A percentile compares a stretch with the other conserved stretches of the same genome.
Evolutionary conservation across 2,888 invertebrate species (phyloP).

Genomic region (Therioaphis trifolii): DNA sequence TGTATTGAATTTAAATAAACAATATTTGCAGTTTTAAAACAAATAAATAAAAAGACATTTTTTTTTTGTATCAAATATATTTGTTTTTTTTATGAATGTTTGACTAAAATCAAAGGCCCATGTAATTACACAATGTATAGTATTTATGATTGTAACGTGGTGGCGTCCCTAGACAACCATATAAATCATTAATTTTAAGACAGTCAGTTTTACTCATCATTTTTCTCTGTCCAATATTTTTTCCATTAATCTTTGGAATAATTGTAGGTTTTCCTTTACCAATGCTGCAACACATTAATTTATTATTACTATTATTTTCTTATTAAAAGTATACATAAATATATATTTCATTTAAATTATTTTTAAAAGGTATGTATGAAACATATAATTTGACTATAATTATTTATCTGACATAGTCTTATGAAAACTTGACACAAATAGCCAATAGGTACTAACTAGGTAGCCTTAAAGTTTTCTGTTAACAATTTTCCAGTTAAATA

Average conservation of each 20-base stretch:
- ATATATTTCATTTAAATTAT: background rate
- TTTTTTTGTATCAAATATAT: slow-evolving; percentile 3
- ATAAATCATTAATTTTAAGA: slow-evolving; percentile 76
- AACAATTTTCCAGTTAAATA: no score
- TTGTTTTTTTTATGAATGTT: slow-evolving; percentile 34
- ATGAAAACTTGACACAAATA: no score
- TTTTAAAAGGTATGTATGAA: no score
- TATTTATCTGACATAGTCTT: no score
- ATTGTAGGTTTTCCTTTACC: slow-evolving; percentile 75
- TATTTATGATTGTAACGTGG: slow-evolving; percentile 71
- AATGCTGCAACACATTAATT: slow-evolving; percentile 70
- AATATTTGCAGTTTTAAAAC: slow-evolving; percentile 10
- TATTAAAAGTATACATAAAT: no score
- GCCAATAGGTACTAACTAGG: no score
- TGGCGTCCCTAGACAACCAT: slow-evolving; percentile 73
- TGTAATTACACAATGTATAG: slow-evolving; percentile 72
- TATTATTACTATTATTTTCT: no score
- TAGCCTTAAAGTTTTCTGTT: no score
- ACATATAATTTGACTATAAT: background rate
- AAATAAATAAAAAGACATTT: slow-evolving; percentile 5
- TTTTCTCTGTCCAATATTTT: slow-evolving; percentile 74
- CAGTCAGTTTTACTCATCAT: slow-evolving; percentile 77
- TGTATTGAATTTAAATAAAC: background rate
- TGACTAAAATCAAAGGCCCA: slow-evolving; percentile 68
- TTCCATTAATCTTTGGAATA: slow-evolving; percentile 72